Base-by-base conservation (phyloP, 2,113 vertebrate species). In the Carassius carassius region DNA sequence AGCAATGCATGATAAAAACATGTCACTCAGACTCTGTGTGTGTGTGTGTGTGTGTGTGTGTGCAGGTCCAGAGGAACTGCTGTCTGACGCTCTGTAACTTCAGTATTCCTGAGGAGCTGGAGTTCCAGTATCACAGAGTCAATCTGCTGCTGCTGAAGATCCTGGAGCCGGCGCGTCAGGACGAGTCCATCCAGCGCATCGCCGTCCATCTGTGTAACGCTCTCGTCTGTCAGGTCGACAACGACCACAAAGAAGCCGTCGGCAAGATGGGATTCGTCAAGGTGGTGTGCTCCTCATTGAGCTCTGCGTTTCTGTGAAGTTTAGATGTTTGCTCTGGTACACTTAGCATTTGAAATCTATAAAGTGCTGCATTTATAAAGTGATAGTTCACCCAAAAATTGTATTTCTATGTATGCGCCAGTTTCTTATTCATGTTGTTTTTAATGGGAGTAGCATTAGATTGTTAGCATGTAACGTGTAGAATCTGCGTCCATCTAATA, bases 261-360 rank as follows among this genome's bases (percentile, higher is more conserved):
- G 98, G 98, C 63, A 98, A 98, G 94, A 99, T 99, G 98, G 98
- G 98, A 23, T 99, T 99, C 29, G 98, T 99, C 6, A 97, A 96
- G 96, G 98, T 99, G 86, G 23, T 21, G 35, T 21, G 35, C 69
- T 35, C 13, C 12, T 67, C 65, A 6, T 17, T 54, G 51, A 17
- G 51, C 16, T 54, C 14, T 54, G 51, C 6, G 51, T 17, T 17
- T 54, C 13, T 54, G 51, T 54, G 51, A 16, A 16, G 11, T 54
- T 54, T 1, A 67, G 25, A 67, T 67, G 63, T 32, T 67, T 1
- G 23, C 51, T 54, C 16, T 47, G 44, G 44, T 47, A 17, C 51
- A 41, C 37, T 41, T 41, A 9, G 41, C 8, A 8, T 41, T 54
- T 5, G 51, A 4, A 14, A 49, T 49, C 47, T 49, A 5, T 54